phyloP scores from a whole-genome alignment of 92 coral and sea anemone species.

The Blastomussa wellsi region DNA sequence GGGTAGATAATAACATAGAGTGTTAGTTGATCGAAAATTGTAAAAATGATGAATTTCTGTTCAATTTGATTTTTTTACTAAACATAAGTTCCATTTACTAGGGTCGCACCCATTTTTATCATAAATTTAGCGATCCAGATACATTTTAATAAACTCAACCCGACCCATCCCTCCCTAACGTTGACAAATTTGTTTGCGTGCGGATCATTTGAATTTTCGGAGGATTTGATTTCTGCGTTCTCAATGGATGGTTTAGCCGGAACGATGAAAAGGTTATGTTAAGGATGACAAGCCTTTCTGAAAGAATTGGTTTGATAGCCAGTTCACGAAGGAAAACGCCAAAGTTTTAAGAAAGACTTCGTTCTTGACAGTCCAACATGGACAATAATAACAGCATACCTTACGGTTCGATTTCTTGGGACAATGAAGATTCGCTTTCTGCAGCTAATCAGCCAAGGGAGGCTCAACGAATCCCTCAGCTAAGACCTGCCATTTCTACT shows the following conservation, averaged over 20 bases:
- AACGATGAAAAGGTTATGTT: not conserved
- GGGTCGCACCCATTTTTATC: not conserved
- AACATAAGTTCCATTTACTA: not conserved
- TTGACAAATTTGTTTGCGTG: slow-evolving; percentile 32
- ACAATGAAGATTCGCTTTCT: slow-evolving; percentile 44
- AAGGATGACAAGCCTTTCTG: not conserved
- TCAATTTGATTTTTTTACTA: not conserved
- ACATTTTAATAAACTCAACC: not conserved
- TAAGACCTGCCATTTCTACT: slow-evolving; percentile 5
- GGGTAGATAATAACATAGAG: not conserved
- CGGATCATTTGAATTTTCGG: slow-evolving; percentile 39
- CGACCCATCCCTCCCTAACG: slow-evolving; percentile 29
- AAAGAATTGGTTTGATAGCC: not conserved
- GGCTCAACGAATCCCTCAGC: slow-evolving; percentile 5
- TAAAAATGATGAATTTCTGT: not conserved
- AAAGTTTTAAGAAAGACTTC: not conserved
- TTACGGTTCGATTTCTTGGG: slow-evolving; percentile 74
- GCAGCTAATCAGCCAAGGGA: slow-evolving; percentile 23
- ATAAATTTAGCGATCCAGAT: not conserved
- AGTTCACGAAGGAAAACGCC: not conserved
- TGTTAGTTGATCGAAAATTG: not conserved
- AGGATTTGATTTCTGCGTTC: slow-evolving; percentile 6
- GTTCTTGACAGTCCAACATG: slow-evolving; percentile 30
- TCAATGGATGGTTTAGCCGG: not conserved
- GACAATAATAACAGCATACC: slow-evolving; percentile 89